Conservation (phyloP, 2,797 vertebrate genomes). For the Bradypodion ventrale region DNA sequence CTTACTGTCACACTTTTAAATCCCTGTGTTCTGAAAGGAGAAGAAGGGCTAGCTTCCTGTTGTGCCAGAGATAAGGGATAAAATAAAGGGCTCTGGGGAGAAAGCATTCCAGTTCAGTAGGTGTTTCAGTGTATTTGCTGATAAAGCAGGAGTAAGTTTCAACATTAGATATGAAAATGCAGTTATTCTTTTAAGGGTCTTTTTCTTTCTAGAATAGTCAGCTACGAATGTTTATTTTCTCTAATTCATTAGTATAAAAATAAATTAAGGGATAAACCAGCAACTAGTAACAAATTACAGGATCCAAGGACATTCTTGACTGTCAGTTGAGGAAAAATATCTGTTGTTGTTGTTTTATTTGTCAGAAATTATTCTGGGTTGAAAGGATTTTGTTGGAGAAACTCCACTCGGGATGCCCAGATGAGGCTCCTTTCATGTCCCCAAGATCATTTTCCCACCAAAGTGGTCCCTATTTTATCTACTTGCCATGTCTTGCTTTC, state of each 20-base stretch:
- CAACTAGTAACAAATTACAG: conserved; percentile 61
- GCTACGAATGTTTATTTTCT: conserved; percentile 49
- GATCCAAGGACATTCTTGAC: conserved; percentile 47
- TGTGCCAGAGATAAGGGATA: conserved; percentile 44
- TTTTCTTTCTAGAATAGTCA: conserved; percentile 45
- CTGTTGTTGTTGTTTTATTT: too few species aligned
- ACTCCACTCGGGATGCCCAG: too few species aligned
- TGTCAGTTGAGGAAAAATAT: conserved; percentile 52
- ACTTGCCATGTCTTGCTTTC: too few species aligned
- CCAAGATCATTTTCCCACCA: too few species aligned
- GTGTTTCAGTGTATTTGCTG: conserved; percentile 59
- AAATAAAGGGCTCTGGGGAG: conserved; percentile 39
- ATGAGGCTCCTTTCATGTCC: too few species aligned
- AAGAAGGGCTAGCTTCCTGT: conserved; percentile 4
- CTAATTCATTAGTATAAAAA: conserved; percentile 54
- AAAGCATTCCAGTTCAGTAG: conserved; percentile 57
- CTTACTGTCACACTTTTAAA: conserved; percentile 20
- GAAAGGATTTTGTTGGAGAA: too few species aligned
- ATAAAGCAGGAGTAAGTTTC: conserved; percentile 55
- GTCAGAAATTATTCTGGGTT: too few species aligned
- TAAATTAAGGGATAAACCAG: conserved; percentile 67
- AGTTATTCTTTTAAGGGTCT: conserved; percentile 47
- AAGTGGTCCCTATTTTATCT: too few species aligned
- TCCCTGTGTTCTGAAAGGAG: conserved; percentile 39
- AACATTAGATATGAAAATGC: conserved; percentile 38